phyloP scores from a whole-genome alignment of 2,888 invertebrate species.

The Eupithecia pulchellata region DNA sequence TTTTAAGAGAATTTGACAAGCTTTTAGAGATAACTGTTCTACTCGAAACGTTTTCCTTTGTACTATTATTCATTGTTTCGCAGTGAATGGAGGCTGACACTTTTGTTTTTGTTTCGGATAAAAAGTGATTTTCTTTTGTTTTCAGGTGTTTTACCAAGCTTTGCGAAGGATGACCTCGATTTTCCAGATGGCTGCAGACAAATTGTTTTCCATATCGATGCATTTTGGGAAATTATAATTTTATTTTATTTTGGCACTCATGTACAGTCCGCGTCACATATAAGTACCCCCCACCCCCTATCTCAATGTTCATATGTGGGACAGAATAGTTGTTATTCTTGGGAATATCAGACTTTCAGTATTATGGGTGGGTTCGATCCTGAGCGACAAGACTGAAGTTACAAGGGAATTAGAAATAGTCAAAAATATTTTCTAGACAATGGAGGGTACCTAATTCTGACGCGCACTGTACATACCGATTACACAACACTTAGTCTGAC shows the following conservation, averaged over 20 bases:
- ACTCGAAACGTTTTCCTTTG: slow-evolving; percentile 77
- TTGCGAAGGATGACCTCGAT: slow-evolving; percentile 27
- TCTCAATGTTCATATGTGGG: no score
- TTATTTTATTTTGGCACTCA: not conserved
- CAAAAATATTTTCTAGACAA: no score
- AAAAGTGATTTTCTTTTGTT: slow-evolving; percentile 59
- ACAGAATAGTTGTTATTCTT: no score
- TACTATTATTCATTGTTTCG: slow-evolving; percentile 77
- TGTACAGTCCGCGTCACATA: no score
- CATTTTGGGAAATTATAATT: not conserved
- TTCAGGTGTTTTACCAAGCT: slow-evolving; percentile 46
- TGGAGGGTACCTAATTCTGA: no score
- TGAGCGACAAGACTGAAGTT: no score
- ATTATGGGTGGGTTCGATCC: no score
- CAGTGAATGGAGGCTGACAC: slow-evolving; percentile 60
- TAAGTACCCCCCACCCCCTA: no score
- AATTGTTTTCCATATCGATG: slow-evolving; percentile 9
- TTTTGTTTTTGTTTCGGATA: slow-evolving; percentile 60
- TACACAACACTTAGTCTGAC: no score
- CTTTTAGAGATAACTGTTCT: slow-evolving; percentile 77
- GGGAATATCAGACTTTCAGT: no score
- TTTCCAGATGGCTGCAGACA: slow-evolving; percentile 3
- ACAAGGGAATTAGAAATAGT: no score
- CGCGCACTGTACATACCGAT: no score
- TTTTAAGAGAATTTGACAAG: slow-evolving; percentile 76